These are phyloP conservation scores for Coenonympha arcania DNA, from an alignment of 2,888 invertebrate species.

Conservation along the genomic window DNA sequence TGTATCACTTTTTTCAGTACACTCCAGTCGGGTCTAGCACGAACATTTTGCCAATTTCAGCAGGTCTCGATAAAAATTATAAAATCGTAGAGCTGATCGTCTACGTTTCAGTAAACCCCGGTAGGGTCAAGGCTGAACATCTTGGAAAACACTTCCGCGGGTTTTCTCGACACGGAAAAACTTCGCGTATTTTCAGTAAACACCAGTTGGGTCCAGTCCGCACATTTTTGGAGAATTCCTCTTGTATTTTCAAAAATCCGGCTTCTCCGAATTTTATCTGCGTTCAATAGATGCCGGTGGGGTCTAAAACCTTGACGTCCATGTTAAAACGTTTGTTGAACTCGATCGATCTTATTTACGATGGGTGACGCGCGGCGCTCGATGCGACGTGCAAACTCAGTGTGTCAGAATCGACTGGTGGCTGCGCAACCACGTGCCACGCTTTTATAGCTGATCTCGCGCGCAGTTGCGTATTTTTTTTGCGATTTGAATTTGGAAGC, in stretches of 20 bases:
- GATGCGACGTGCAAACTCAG: conserved; percentile 50
- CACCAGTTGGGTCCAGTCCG: conserved; percentile 28
- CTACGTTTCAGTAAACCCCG: conserved; percentile 51
- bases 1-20: conserved; percentile 44
- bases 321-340: conserved; percentile 49
- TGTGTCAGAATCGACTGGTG: conserved; percentile 56
- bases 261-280: conserved; percentile 29
- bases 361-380: conserved; percentile 42
- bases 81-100: not conserved
- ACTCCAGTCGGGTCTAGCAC: conserved; percentile 63
- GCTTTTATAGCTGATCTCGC: conserved; percentile 61
- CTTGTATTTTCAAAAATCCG: conserved; percentile 2
- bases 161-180: conserved; percentile 3
- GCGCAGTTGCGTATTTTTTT: conserved; percentile 67
- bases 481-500: conserved; percentile 71
- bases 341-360: conserved; percentile 70
- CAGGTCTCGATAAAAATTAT: conserved; percentile 20
- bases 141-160: conserved; percentile 13
- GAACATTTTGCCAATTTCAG: conserved; percentile 48
- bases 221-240: conserved; percentile 24
- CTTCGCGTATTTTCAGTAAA: conserved; percentile 23
- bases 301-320: conserved; percentile 68
- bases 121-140: conserved; percentile 55
- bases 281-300: conserved; percentile 63
- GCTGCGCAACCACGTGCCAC: conserved; percentile 57